phyloP scores from a whole-genome alignment of 2,113 vertebrate genomes.

The Saguinus midas region DNA sequence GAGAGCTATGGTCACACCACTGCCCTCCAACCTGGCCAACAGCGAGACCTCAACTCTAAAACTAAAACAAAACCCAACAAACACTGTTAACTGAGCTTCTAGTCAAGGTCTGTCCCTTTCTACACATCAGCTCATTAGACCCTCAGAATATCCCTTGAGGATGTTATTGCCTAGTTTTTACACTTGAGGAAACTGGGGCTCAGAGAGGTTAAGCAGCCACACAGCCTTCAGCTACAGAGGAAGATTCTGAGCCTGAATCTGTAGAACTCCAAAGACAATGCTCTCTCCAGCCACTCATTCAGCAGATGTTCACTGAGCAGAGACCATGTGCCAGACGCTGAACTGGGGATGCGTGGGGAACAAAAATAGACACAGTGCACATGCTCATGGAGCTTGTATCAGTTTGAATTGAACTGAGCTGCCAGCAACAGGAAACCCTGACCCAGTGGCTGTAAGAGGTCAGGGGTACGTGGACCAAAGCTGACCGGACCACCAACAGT shows the following conservation, averaged over 20 bases:
- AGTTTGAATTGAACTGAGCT: neutral
- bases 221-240: neutral
- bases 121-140: neutral
- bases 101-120: neutral
- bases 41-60: too few species aligned
- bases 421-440: neutral
- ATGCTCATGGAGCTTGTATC: neutral
- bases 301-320: neutral
- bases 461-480: neutral
- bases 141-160: neutral
- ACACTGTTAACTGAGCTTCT: neutral
- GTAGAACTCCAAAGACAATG: neutral
- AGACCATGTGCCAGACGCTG: neutral
- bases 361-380: neutral
- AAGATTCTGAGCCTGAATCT: neutral
- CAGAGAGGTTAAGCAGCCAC: neutral
- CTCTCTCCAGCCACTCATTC: neutral
- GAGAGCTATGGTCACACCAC: too few species aligned
- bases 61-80: neutral
- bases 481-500: accelerated
- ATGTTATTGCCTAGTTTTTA: neutral
- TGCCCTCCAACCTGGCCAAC: too few species aligned
- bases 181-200: neutral
- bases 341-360: accelerated
- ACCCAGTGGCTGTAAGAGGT: neutral